Conservation (phyloP, 2,797 vertebrate genomes). For the Gadopsis marmoratus region DNA sequence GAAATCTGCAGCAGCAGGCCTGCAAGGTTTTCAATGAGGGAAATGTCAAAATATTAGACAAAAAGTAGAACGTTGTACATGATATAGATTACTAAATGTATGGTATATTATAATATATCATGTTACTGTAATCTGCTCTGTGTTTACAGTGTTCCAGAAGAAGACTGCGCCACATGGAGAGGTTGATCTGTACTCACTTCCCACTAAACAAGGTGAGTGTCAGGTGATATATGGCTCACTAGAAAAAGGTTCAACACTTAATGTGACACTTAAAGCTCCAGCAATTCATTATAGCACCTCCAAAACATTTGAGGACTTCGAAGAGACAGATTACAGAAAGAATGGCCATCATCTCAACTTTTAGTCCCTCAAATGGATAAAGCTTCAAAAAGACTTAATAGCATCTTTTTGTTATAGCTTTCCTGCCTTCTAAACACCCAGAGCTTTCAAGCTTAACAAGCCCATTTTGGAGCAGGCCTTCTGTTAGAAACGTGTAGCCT, state of each 20-base stretch:
- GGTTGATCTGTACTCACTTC: conserved; percentile 74
- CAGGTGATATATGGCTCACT: not conserved
- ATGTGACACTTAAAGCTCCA: not conserved
- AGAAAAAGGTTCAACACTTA: not conserved
- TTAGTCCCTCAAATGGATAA: not conserved
- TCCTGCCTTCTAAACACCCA: not conserved
- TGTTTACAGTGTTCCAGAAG: conserved; percentile 82
- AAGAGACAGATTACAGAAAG: not conserved
- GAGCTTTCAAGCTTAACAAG: not conserved
- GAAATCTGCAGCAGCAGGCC: not conserved
- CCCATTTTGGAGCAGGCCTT: not conserved
- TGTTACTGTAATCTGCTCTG: conserved; percentile 11
- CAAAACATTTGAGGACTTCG: too few species aligned
- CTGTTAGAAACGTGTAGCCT: not conserved
- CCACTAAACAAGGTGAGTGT: conserved; percentile 79
- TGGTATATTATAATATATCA: not conserved
- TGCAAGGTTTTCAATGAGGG: not conserved
- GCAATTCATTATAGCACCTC: not conserved
- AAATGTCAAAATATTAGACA: not conserved
- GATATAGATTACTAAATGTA: not conserved
- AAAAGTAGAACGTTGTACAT: too few species aligned
- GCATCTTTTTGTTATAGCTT: not conserved
- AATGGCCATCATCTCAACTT: not conserved
- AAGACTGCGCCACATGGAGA: conserved; percentile 73
- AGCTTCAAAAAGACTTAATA: not conserved